These are phyloP conservation scores for Apolygus lucorum DNA, from an alignment of 1,140 invertebrate genomes.

Conservation along the genomic window DNA sequence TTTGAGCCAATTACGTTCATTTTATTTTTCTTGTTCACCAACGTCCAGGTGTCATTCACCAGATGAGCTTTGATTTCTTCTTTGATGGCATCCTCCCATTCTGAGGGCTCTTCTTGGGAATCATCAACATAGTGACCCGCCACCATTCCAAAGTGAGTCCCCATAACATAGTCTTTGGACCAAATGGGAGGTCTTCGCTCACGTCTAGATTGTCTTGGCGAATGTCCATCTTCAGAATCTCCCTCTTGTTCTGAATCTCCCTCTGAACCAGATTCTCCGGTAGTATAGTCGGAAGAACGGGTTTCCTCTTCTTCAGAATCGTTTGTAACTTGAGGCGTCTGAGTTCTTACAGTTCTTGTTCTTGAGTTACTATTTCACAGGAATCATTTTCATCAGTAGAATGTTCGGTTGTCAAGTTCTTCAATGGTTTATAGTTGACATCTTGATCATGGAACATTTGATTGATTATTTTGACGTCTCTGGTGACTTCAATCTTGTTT, in stretches of 20 bases:
- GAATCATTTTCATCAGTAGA: background rate
- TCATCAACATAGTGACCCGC: no score
- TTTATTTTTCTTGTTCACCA: background rate
- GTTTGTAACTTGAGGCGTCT: background rate
- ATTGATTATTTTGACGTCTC: background rate
- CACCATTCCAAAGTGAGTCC: no score
- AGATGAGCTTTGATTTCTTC: background rate
- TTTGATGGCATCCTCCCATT: background rate
- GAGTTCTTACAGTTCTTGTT: background rate
- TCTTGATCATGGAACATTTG: background rate
- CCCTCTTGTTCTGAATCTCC: no score
- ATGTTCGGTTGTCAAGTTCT: background rate
- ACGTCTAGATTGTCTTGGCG: no score
- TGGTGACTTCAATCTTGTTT: no score
- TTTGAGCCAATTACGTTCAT: no score
- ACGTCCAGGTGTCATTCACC: background rate
- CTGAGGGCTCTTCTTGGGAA: no score
- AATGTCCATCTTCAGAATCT: background rate
- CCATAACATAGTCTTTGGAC: no score
- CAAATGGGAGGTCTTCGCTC: no score
- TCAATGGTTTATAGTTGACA: no score
- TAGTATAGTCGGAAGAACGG: background rate
- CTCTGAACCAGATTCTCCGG: background rate
- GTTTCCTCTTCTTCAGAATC: background rate
- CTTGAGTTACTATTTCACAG: background rate